These are phyloP conservation scores for Anoplopoma fimbria DNA, from an alignment of 2,113 vertebrate species.

Conservation along the genomic window DNA sequence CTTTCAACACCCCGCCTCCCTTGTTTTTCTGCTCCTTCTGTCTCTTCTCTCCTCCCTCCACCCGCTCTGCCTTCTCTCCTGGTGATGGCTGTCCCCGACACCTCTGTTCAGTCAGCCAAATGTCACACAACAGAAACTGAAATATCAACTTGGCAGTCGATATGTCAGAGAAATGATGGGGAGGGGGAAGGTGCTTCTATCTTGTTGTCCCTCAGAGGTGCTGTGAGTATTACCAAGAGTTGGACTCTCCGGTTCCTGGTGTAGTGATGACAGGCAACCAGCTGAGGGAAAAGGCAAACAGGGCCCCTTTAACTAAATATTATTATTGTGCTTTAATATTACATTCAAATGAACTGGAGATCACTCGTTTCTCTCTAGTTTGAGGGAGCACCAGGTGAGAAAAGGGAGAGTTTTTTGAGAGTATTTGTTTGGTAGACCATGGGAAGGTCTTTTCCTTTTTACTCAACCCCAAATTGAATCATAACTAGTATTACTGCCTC, in stretches of 20 bases:
- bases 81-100: constrained; percentile 77
- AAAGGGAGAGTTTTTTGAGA: too few relatives aligned
- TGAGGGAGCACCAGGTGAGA: neutral
- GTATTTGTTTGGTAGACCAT: too few relatives aligned
- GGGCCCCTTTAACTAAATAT: constrained; percentile 5
- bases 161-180: constrained; percentile 69
- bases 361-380: neutral
- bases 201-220: constrained; percentile 73
- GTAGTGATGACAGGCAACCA: constrained; percentile 62
- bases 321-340: neutral
- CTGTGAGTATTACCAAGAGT: constrained; percentile 51
- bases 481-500: neutral
- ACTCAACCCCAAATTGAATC: too few relatives aligned
- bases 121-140: constrained; percentile 82
- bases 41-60: constrained; percentile 38
- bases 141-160: constrained; percentile 84
- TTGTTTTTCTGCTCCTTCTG: constrained; percentile 35
- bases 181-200: constrained; percentile 57
- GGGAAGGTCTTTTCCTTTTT: too few relatives aligned
- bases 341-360: neutral
- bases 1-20: constrained; percentile 48
- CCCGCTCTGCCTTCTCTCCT: constrained; percentile 59
- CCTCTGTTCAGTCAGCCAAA: constrained; percentile 84
- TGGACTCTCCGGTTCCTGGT: constrained; percentile 31
- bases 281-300: constrained; percentile 30